Base-by-base conservation (phyloP, 2,113 vertebrate genomes). In the Xenus cinereus region DNA sequence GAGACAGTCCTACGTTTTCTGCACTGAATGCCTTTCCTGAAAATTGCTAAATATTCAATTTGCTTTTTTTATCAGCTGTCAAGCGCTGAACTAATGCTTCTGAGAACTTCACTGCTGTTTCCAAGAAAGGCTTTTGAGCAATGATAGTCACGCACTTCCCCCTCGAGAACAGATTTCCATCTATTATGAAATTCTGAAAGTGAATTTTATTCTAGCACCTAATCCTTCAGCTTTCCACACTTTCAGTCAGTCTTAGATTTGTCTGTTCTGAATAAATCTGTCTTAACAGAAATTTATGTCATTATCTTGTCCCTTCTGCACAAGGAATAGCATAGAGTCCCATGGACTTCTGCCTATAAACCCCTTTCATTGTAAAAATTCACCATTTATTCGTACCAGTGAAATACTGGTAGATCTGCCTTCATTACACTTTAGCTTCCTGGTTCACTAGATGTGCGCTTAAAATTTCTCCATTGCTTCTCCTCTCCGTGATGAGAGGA, bases 1-100 rank as follows among this genome's bases (percentile, higher is more conserved):
- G 18, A 30, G 16, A 14, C 46, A 39, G 57, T 4, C 21, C 46
- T 76, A 1, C 9, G 5, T 51, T 79, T 75, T 54, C 89, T 21
- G 3, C 33, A 33, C 26, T 24, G 15, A 82, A 24, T 15, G 30
- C 10, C 41, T 48, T 32, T 56, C 57, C 84, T 32, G 62, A 73
- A 83, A 76, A 92, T 64, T 45, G 54, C 33, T 82, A 87, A 94
- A 94, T 94, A 89, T n/a, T 74, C 78, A 24, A 54, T 82, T 79
- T 46, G 53, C 45, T 37, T 72, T 87, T 68, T 68, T 59, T 97
- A 94, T 93, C 88, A 94, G 90, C 88, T 93, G 85, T 84, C 94
- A 96, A 79, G 90, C 33, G 79, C 3, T 5, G 4, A 95, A 69
- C 4, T 72, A 90, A 82, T 39, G 92, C 62, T 94, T 77, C 90